These are phyloP conservation scores for Bujurquina vittata DNA, from an alignment of 2,113 vertebrate genomes.

Conservation along the genomic window DNA sequence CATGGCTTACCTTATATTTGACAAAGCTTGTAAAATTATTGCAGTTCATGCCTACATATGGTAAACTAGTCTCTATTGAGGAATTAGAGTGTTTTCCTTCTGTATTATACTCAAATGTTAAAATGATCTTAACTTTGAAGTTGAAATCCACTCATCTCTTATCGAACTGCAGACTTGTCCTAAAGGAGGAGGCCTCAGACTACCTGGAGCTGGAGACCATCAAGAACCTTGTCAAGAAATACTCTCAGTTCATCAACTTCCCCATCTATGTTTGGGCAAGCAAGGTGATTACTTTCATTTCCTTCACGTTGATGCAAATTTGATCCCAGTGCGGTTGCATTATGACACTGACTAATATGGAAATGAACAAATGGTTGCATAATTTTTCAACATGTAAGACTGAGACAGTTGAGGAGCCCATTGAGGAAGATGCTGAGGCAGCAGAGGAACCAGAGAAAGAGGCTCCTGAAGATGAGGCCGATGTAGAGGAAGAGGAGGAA, in stretches of 20 bases:
- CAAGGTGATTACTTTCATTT: conserved; percentile 83
- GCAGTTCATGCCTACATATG: neutral
- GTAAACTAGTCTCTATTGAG: neutral
- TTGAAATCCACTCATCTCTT: neutral
- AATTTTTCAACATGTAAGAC: conserved; percentile 81
- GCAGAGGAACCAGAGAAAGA: conserved; percentile 90
- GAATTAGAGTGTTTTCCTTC: neutral
- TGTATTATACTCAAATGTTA: neutral
- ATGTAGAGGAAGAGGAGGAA: conserved; percentile 95
- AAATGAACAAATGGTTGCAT: neutral
- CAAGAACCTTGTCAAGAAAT: conserved; percentile 96
- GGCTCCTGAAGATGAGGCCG: conserved; percentile 90
- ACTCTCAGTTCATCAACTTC: conserved; percentile 99
- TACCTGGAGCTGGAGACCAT: conserved; percentile 98
- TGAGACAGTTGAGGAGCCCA: conserved; percentile 94
- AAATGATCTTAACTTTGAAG: neutral
- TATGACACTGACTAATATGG: neutral
- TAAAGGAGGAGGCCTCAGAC: conserved; percentile 98
- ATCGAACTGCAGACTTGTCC: conserved; percentile 83
- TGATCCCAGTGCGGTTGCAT: neutral
- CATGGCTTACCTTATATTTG: neutral
- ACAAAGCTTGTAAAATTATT: neutral
- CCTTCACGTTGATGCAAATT: neutral
- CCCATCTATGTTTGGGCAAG: conserved; percentile 99
- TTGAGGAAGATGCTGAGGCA: conserved; percentile 90